A percentile compares a stretch with the other conserved stretches of the same genome.
phyloP scores from a whole-genome alignment of 2,113 vertebrate species.

The Lethenteron reissneri region DNA sequence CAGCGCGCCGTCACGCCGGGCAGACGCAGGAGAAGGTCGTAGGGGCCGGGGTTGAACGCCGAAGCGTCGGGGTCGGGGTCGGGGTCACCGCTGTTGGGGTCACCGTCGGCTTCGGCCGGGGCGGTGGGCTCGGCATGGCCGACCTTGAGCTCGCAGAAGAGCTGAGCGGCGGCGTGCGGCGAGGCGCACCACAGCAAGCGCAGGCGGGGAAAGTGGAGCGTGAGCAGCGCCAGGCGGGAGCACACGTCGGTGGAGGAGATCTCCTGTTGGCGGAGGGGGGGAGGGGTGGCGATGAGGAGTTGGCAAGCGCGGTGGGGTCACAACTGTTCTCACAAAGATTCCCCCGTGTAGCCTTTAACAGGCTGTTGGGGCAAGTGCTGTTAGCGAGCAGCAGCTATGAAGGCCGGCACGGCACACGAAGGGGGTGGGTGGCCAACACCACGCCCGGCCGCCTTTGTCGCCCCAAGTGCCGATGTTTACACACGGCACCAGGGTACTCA shows the following conservation, averaged over 20 bases:
- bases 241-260: constrained; percentile 57
- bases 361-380: no score
- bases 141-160: constrained; percentile 65
- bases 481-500: no score
- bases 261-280: constrained; percentile 30
- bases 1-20: constrained; percentile 69
- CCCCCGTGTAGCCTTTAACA: no score
- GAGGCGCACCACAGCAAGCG: constrained; percentile 86
- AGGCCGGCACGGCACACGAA: no score
- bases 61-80: constrained; percentile 26
- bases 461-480: no score
- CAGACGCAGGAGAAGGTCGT: constrained; percentile 78
- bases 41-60: constrained; percentile 59
- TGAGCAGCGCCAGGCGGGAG: constrained; percentile 68
- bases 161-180: constrained; percentile 51
- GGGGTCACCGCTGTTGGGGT: constrained; percentile 49
- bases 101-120: constrained; percentile 34
- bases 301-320: no score
- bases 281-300: no score
- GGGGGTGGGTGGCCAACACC: no score
- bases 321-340: no score
- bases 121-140: constrained; percentile 42
- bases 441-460: no score
- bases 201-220: constrained; percentile 67
- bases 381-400: no score